These are phyloP conservation scores for Lytechinus pictus DNA, from an alignment of 35 echinoderm and acorn worm genomes.

Conservation along the genomic window DNA sequence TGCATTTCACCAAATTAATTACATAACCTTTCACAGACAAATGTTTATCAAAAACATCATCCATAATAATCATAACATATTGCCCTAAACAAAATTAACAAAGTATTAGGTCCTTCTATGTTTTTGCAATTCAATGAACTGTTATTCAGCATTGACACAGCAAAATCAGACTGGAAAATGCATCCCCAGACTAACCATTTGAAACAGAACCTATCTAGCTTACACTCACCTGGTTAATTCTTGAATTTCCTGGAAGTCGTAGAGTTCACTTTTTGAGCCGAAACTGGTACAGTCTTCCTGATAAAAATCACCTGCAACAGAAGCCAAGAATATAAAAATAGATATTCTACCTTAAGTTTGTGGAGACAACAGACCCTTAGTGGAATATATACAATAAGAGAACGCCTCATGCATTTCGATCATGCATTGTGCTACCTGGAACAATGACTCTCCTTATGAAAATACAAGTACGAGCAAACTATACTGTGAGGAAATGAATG, in stretches of 20 bases:
- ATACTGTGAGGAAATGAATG: not conserved
- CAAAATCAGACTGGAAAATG: not conserved
- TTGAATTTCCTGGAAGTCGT: not conserved
- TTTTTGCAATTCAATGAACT: not conserved
- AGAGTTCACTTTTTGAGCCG: not conserved
- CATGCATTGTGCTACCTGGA: not conserved
- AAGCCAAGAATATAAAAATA: not conserved
- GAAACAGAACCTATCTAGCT: not conserved
- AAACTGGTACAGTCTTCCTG: slow-evolving; percentile 6
- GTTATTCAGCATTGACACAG: not conserved
- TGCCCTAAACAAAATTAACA: too few species aligned
- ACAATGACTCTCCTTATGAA: not conserved
- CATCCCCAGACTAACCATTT: not conserved
- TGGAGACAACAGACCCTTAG: not conserved
- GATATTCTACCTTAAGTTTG: not conserved
- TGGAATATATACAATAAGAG: not conserved
- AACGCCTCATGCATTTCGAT: not conserved
- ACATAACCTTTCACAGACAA: not conserved
- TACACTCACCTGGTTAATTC: not conserved
- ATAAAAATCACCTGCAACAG: not conserved
- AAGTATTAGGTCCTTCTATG: not conserved
- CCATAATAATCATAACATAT: not conserved
- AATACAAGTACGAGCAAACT: not conserved
- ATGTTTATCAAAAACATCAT: not conserved
- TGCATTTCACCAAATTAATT: not conserved